Base-by-base conservation (phyloP, 2,797 vertebrate species). In the Melanotaenia maccullochi region DNA sequence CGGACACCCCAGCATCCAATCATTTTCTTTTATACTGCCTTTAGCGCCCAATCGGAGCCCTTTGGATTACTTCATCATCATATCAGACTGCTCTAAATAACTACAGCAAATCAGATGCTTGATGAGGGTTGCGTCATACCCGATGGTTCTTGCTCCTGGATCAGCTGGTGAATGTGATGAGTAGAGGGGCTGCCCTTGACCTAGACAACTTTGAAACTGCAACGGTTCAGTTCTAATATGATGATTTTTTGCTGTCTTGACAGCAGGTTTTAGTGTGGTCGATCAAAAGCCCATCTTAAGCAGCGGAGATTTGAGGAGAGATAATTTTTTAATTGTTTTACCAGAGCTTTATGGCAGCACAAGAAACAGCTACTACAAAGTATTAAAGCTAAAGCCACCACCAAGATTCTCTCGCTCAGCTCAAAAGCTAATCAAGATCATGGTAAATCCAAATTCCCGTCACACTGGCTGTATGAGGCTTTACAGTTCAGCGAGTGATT, bases 1-100 rank as follows among this genome's bases (percentile, higher is more conserved):
- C 2, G 35, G 58, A 82, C 62, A 9, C 49, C 38, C 28, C 56
- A 1, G 55, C 70, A 1, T 69, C 80, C 79, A 87, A 80, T 85
- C 73, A 9, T 3, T 3, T 5, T 0, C 52, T n/a, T 25, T 64
- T 0, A 1, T 9, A 18, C 11, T 35, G 3, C 54, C 54, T 38
- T 11, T 20, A 5, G 3, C 68, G 24, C 28, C 83, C 81, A 84
- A 73, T 77, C 78, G 16, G 35, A 58, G 69, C 5, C 14, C 22
- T 30, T 44, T 12, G 2, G 56, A 30, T 30, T 51, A 64, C 51
- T 20, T 58, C 60, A 22, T 38, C 60, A 8, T 79, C 70, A 42
- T 56, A 74, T 69, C 65, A 55, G 4, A 63, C 55, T 4, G 57
- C 68, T 76, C 18, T 1, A 61, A 63, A 85, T 20, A 76, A 60